A percentile compares a stretch with the other conserved stretches of the same genome.
phyloP scores from a whole-genome alignment of 2,797 vertebrate genomes.

The Alfaro cultratus region DNA sequence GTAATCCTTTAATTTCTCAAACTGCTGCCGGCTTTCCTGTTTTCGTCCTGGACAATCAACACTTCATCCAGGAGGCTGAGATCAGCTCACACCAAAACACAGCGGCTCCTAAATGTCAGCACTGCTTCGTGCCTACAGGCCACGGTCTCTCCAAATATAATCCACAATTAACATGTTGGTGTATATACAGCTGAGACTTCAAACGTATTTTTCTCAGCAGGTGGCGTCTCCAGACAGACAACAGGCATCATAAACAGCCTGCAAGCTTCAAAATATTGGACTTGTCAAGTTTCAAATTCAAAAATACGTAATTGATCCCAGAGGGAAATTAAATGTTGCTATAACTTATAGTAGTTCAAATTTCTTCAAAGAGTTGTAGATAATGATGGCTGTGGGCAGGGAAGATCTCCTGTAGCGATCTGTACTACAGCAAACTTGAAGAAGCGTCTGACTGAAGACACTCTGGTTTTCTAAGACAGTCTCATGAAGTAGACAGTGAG shows the following conservation, averaged over 20 bases:
- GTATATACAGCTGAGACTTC: not conserved
- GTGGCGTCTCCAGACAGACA: not conserved
- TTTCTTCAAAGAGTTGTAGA: too few relatives aligned
- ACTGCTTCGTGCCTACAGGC: not conserved
- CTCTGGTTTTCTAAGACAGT: not conserved
- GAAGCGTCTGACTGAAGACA: not conserved
- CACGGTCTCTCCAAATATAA: conserved; percentile 2
- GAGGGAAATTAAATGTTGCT: too few relatives aligned
- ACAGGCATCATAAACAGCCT: not conserved
- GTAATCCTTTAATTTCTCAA: conserved; percentile 23
- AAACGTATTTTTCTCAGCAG: conserved; percentile 5
- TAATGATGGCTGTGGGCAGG: too few relatives aligned
- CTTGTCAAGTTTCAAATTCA: not conserved
- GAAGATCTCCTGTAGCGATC: too few relatives aligned
- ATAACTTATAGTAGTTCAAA: too few relatives aligned
- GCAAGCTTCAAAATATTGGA: not conserved
- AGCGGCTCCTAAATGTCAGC: conserved; percentile 15
- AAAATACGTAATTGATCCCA: too few relatives aligned
- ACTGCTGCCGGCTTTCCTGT: not conserved
- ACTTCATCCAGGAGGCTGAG: conserved; percentile 4
- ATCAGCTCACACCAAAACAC: conserved; percentile 6
- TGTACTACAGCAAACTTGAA: too few relatives aligned
- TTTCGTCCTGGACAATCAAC: conserved; percentile 2
- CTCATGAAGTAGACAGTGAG: too few relatives aligned
- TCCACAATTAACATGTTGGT: not conserved